A percentile compares a stretch with the other conserved stretches of the same genome.
Conservation (phyloP, 2,797 vertebrate genomes). For the Rhynchotus rufescens region DNA sequence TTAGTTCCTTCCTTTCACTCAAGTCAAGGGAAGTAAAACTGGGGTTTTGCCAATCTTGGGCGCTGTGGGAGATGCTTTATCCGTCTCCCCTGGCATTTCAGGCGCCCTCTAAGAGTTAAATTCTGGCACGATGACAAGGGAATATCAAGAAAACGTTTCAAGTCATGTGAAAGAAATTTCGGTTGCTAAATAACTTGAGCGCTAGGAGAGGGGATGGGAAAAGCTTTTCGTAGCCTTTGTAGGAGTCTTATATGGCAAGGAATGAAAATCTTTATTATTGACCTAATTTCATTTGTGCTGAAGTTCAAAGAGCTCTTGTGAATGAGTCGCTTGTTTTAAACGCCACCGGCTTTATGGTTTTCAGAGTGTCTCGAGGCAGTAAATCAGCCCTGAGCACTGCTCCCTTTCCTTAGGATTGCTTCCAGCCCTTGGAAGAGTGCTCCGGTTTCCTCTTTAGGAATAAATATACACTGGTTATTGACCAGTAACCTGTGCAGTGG, state of each 20-base stretch:
- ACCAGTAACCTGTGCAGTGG: neutral
- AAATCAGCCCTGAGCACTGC: constrained; percentile 38
- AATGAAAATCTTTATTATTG: constrained; percentile 67
- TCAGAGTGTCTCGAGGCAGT: constrained; percentile 44
- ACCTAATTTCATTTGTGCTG: constrained; percentile 62
- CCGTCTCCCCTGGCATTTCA: neutral
- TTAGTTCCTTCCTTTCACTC: neutral
- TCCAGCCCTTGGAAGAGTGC: constrained; percentile 30
- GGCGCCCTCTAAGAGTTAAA: neutral
- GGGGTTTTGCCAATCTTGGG: neutral
- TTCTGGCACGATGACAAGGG: neutral
- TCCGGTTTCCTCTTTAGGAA: constrained; percentile 24
- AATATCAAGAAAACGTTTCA: constrained; percentile 37
- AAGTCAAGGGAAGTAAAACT: neutral
- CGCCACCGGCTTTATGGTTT: constrained; percentile 41
- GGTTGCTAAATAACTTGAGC: constrained; percentile 39
- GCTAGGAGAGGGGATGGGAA: constrained; percentile 31
- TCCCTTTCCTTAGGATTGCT: constrained; percentile 50
- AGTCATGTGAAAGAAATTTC: constrained; percentile 56
- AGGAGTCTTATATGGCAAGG: constrained; percentile 26
- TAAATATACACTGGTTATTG: neutral
- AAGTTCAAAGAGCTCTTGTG: constrained; percentile 54
- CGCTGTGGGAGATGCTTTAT: neutral
- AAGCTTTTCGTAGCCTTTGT: constrained; percentile 20
- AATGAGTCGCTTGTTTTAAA: constrained; percentile 55